These are phyloP conservation scores for Iguana delicatissima DNA, from an alignment of 2,797 vertebrate genomes.

Conservation along the genomic window DNA sequence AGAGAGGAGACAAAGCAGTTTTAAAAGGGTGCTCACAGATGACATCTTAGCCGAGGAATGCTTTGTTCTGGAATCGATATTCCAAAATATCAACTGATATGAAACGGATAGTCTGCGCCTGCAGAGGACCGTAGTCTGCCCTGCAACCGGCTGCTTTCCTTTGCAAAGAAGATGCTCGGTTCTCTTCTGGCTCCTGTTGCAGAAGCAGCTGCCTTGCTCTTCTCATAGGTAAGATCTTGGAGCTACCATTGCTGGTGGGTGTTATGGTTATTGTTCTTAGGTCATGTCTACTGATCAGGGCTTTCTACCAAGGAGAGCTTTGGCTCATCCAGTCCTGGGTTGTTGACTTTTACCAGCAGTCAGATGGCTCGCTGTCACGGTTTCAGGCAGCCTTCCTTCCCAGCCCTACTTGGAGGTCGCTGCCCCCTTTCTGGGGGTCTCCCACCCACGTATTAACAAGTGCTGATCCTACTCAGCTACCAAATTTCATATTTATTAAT, in stretches of 20 bases:
- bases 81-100: not conserved
- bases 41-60: not conserved
- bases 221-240: not conserved
- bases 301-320: not conserved
- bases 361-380: too few species aligned
- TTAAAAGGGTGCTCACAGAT: too few species aligned
- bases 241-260: not conserved
- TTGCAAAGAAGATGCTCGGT: not conserved
- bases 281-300: not conserved
- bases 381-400: too few species aligned
- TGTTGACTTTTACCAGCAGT: too few species aligned
- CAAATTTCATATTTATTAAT: too few species aligned
- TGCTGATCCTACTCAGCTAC: too few species aligned
- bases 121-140: not conserved
- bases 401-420: too few species aligned
- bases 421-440: too few species aligned
- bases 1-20: not conserved
- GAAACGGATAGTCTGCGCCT: not conserved
- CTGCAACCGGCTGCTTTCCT: not conserved
- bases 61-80: not conserved
- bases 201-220: not conserved
- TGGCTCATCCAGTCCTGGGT: too few species aligned
- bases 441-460: too few species aligned
- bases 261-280: too few species aligned
- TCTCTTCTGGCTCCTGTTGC: not conserved